Evolutionary conservation across 2,113 vertebrate species (phyloP).

Genomic region (Lasiurus cinereus): DNA sequence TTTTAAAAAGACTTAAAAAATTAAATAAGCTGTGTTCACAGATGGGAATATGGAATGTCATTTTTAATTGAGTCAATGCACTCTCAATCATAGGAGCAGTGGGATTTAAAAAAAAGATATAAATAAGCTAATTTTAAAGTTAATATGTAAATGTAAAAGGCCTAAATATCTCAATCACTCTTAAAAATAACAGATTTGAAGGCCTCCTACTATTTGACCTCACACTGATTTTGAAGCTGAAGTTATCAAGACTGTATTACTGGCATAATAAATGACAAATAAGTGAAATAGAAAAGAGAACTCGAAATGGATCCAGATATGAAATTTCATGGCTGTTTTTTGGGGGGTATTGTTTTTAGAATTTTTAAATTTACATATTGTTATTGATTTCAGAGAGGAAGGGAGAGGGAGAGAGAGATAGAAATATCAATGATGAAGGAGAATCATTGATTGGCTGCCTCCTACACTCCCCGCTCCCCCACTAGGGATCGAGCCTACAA

Average conservation of each 20-base stretch:
- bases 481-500: too few relatives aligned
- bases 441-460: too few relatives aligned
- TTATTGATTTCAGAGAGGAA: too few relatives aligned
- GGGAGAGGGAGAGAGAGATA: too few relatives aligned
- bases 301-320: neutral
- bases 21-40: neutral
- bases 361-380: too few relatives aligned
- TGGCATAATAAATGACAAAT: neutral
- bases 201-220: neutral
- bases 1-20: neutral
- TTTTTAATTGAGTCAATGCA: neutral
- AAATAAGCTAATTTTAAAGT: neutral
- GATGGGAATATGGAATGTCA: neutral
- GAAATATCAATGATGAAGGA: too few relatives aligned
- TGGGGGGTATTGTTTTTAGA: too few relatives aligned
- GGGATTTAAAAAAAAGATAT: neutral
- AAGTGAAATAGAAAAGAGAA: neutral
- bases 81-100: neutral
- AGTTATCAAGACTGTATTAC: neutral
- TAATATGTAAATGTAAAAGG: neutral
- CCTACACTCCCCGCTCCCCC: rapidly evolving
- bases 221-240: neutral
- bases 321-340: neutral
- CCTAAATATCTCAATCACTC: neutral
- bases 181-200: neutral